Evolutionary conservation across 2,113 vertebrate genomes (phyloP), one percentile per base, ranked within the genome.

Genomic region (Podarcis cretensis): DNA sequence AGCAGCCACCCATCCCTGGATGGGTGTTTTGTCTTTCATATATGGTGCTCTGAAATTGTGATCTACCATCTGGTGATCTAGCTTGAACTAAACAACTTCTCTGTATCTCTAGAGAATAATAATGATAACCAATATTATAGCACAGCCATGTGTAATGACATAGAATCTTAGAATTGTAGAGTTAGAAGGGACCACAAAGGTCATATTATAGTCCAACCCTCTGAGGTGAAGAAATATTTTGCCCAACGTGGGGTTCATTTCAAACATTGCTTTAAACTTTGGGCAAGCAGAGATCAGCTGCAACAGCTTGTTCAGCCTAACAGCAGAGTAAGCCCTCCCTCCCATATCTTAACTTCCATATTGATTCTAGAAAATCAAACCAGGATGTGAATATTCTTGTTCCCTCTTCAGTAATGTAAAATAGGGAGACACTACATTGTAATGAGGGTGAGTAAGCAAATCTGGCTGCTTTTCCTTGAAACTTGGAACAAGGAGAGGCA

Each of bases 41-140:
- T 75, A 85, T 92, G 89, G 90, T 90, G 75, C 75, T 87, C 87
- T 89, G 77, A 89, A 95, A 93, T 76, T 23, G 66, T 85, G 43
- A 18, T 18, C 32, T 88, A 81, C 94, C 92, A 95, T 93, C 85
- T 95, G 94, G 85, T 89, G 89, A 43, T 85, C 77, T 93, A 89
- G 63, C 16, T 7, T n/a, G 68, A 21, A 25, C 54, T 65, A 43
- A 48, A 63, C 2, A 10, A 84, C 21, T 63, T 54, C 88, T 89
- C 76, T 73, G 37, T 43, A 87, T 90, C 2, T 4, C 18, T 85
- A 83, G 57, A 74, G 80, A 40, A 90, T 86, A 89, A 68, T 6
- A 65, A 89, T 78, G 1, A 63, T 32, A 92, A 13, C 71, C 90
- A 83, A 83, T 57, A 74, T 57, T 54, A 84, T 14, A 68, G 32